phyloP scores from a whole-genome alignment of 2,888 invertebrate species.

The Dione vanillae region DNA sequence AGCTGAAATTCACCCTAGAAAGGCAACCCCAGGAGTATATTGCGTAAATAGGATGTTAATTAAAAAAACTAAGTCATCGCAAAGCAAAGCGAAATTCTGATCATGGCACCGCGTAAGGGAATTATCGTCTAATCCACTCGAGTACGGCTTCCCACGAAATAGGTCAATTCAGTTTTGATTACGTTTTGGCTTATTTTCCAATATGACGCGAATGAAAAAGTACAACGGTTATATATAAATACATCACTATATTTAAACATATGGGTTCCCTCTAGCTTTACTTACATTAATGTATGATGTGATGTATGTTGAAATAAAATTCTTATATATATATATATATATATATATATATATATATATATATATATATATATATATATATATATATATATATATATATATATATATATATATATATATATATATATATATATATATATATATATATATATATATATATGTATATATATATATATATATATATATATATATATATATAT shows the following conservation, averaged over 20 bases:
- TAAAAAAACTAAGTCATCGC: slow-evolving; percentile 37
- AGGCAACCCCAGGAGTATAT: neutral
- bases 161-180: slow-evolving; percentile 47
- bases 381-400: too few species aligned
- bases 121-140: slow-evolving; percentile 47
- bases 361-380: too few species aligned
- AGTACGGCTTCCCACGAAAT: slow-evolving; percentile 49
- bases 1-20: neutral
- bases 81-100: slow-evolving; percentile 40
- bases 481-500: too few species aligned
- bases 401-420: too few species aligned
- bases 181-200: slow-evolving; percentile 33
- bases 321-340: too few species aligned
- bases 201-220: slow-evolving; percentile 26
- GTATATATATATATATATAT: too few species aligned
- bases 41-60: slow-evolving; percentile 32
- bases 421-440: too few species aligned
- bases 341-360: too few species aligned
- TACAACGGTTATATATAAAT: neutral
- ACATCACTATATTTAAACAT: neutral
- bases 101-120: slow-evolving; percentile 44
- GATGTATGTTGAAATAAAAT: too few species aligned
- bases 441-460: too few species aligned
- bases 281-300: neutral
- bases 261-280: neutral